Base-by-base conservation (phyloP, 2,888 invertebrate species). In the Eubasilissa splendida region DNA sequence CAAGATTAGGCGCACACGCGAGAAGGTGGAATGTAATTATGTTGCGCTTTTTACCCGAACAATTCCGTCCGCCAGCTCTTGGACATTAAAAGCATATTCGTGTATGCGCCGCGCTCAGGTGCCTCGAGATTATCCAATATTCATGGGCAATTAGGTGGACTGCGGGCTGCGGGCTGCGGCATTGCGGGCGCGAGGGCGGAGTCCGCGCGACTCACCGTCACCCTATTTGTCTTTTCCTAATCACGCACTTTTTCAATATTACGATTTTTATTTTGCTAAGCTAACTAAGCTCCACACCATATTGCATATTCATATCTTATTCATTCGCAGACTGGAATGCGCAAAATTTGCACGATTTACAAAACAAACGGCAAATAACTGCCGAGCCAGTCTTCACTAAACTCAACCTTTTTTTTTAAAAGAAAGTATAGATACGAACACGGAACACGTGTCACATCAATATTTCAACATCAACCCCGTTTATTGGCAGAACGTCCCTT, bases 81-180 rank as follows among this genome's bases (percentile, higher is more conserved):
- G 59, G 42, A 79, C 79, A 82, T 82, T 83, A 80, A 83, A 83
- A 83, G 83, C 82, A 83, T 80, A 83, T 76, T 77, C 82, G 71
- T 83, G 83, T 83, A 56, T 77, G 77, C 77, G 77, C 65, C 63
- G 12, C 50, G 60, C 78, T 68, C 74, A 58, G 80, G 79, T 82
- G 82, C 76, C 81, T 83, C 82, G 79, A 83, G 82, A 83, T 79
- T 83, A 82, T 82, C 75, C 83, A 83, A 83, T 83, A 83, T 83
- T 83, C 83, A 83, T 83, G 82, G 80, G 74, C 83, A 83, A 83
- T 83, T 83, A 83, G 83, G 79, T 54, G 80, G 52, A 68, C 63
- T 83, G 83, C 79, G 80, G 79, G 81, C 79, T 81, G 80, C 83
- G 63, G 33, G 3, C 63, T 63, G 42, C 12, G 63, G 33, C 33